Conservation (phyloP, 2,113 vertebrate genomes). For the Ammodytes dubius region DNA sequence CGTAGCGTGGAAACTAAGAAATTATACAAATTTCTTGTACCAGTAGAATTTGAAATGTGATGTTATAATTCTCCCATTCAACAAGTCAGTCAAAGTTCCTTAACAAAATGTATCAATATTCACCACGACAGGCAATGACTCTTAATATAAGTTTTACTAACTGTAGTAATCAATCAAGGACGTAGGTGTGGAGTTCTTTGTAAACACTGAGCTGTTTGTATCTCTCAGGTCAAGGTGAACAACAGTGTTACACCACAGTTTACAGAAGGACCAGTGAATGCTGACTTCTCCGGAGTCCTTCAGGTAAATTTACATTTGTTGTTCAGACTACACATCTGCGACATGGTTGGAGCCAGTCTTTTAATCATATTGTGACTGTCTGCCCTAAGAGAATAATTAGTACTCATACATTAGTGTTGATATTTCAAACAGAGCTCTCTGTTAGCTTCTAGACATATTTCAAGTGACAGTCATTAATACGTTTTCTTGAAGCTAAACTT, state of each 20-base stretch:
- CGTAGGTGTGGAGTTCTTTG: neutral
- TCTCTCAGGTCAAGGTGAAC: conserved; percentile 88
- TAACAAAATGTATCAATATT: neutral
- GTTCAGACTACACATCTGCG: conserved; percentile 1
- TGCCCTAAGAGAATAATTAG: neutral
- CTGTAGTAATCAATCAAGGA: neutral
- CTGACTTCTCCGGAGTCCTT: conserved; percentile 92
- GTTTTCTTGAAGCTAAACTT: neutral
- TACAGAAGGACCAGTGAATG: conserved; percentile 89
- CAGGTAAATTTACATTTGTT: conserved; percentile 83
- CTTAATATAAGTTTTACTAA: neutral
- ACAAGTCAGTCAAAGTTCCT: neutral
- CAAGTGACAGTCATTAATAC: neutral
- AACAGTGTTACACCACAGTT: conserved; percentile 90
- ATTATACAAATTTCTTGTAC: neutral
- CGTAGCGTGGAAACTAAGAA: neutral
- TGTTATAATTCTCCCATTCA: neutral
- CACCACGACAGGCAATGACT: too few species aligned
- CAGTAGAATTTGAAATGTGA: neutral
- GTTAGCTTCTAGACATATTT: neutral
- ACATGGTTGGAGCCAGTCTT: neutral
- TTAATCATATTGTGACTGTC: neutral
- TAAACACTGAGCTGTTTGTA: conserved; percentile 30
- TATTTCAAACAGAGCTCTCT: neutral
- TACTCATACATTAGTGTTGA: neutral